Evolutionary conservation across 2,797 vertebrate species (phyloP), one percentile per base, ranked within the genome.

Genomic region (Schizothorax lantsangensis): DNA sequence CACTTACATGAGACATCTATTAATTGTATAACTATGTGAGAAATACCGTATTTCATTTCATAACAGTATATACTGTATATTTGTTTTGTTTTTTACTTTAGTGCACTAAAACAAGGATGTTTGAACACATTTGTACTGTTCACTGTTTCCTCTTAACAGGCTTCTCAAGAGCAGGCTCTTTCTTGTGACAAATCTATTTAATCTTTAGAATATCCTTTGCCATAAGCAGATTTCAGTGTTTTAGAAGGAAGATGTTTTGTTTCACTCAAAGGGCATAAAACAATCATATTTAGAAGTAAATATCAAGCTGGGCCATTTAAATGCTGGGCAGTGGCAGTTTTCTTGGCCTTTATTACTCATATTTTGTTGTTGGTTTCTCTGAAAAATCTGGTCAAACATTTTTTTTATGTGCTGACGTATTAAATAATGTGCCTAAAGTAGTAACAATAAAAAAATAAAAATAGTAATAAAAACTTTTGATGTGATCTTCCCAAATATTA

Each of bases 351-450:
- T 75, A 38, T 62, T 62, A 59, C 54, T 66, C 5, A 52, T 77
- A 52, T 68, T 78, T 66, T 78, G 59, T 77, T 73, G 36, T 80
- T 40, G 78, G 15, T 62, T 73, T 59, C 33, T 79, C 11, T 59
- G 33, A 79, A 79, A 59, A 69, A 33, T 19, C 8, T 47, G 59
- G 33, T 33, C 10, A 12, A 81, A 81, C 15, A 81, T n/a, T 81
- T 80, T 79, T 80, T 12, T 26, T 64, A 80, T 64, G 17, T 66
- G 66, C 47, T 81, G 45, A 49, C 4, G 17, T 69, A 52, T 36
- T 68, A 69, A 69, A 81, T 52, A 71, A 47, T 36, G 10, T n/a
- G 47, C 80, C 43, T 79, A 78, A 62, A 82, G 30, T 45, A 71
- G 80, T 69, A 69, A 52, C 3, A 81, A 26, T 59, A 15, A 79